Base-by-base conservation (phyloP, 2,113 vertebrate species). In the Choloepus hoffmanni region DNA sequence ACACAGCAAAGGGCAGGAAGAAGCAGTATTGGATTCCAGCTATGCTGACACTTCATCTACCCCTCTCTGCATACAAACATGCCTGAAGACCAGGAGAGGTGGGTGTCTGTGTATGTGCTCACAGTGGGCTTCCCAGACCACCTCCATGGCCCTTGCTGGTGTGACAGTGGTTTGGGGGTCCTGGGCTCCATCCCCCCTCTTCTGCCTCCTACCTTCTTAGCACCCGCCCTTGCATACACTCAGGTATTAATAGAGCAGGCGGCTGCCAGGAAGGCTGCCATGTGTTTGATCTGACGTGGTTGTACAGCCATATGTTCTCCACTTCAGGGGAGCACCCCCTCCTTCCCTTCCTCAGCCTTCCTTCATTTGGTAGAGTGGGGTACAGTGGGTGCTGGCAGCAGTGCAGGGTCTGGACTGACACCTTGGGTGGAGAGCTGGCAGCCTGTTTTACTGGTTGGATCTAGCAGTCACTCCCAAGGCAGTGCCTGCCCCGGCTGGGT, bases 261-360 rank as follows among this genome's bases (percentile, higher is more conserved):
- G 50, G 93, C 97, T 98, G 97, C 95, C 96, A 97, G 97, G 97
- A 97, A 97, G 96, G 90, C 95, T 96, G 97, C 97, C 97, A 97
- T 97, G 96, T 97, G 96, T 97, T 96, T 97, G 96, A 97, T 98
- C 96, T 97, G 97, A 97, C 96, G 93, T 97, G 96, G 91, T 98
- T 97, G 82, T 97, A 92, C 81, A 94, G 95, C 96, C 97, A 97
- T 97, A 97, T 97, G 97, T 97, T 98, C 95, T 92, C 91, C n/a
- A 50, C 94, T 97, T 96, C 65, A 67, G 94, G 95, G 78, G 83
- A 98, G 96, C 96, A 95, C 96, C 81, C 78, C 95, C 94, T 90
- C 82, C 95, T 92, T 97, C 83, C 53, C 74, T 95, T 97, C 88
- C 63, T 84, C 81, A 93, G 85, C 63, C 84, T 95, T 19, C 81